Conservation (phyloP, 2,888 invertebrate genomes). For the Alloscopus bannaensis region DNA sequence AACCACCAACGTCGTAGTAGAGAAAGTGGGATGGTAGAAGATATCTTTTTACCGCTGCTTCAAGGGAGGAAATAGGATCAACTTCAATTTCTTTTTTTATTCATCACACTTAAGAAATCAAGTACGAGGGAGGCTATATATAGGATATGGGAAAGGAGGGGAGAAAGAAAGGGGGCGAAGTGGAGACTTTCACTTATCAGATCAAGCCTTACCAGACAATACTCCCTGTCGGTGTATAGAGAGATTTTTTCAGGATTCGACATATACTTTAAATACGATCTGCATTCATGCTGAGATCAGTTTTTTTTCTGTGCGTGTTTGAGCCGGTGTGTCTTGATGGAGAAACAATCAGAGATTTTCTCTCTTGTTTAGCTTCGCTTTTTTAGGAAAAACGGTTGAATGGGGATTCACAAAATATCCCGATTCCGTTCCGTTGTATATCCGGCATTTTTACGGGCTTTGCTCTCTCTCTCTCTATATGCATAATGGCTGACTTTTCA, state of each 20-base stretch:
- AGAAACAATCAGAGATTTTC: conserved; percentile 55
- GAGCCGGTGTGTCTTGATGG: conserved; percentile 7
- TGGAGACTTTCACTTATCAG: conserved; percentile 62
- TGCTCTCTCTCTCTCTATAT: too few species aligned
- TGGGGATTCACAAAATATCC: conserved; percentile 1
- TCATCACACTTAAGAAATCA: conserved; percentile 70
- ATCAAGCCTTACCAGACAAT: conserved; percentile 36
- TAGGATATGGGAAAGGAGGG: conserved; percentile 17
- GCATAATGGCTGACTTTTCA: too few species aligned
- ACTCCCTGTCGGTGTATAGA: neutral
- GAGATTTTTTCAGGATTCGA: neutral
- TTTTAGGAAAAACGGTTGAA: conserved; percentile 23
- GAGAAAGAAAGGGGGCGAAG: conserved; percentile 39
- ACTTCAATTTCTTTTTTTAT: conserved; percentile 71
- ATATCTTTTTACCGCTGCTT: too few species aligned
- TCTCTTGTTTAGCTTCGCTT: conserved; percentile 5
- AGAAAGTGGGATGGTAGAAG: too few species aligned
- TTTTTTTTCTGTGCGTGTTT: neutral
- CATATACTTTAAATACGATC: neutral
- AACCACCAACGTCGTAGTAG: too few species aligned
- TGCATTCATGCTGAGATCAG: too few species aligned
- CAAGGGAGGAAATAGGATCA: conserved; percentile 67
- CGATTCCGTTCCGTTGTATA: too few species aligned
- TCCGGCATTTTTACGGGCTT: too few species aligned
- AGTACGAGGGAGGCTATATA: conserved; percentile 53